phyloP scores from a whole-genome alignment of 2,797 vertebrate species.

The Sebastes miniatus region DNA sequence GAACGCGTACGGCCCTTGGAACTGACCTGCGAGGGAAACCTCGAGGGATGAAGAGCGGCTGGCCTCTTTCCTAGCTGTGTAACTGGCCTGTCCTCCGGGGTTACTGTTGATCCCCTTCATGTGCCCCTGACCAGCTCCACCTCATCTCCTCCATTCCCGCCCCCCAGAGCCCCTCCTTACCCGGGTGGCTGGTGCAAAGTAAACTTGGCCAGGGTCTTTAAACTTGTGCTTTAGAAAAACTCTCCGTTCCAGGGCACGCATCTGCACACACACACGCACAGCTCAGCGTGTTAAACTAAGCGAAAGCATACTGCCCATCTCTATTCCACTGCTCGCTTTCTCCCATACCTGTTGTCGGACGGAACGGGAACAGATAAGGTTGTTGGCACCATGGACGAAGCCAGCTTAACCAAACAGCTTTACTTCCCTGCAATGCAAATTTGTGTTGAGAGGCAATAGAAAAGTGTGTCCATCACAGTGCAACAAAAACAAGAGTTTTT shows the following conservation, averaged over 20 bases:
- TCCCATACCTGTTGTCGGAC: conserved; percentile 40
- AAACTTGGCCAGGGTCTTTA: conserved; percentile 87
- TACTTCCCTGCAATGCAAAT: conserved; percentile 54
- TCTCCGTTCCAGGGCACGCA: conserved; percentile 37
- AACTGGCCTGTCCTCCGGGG: conserved; percentile 88
- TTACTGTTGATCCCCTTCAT: conserved; percentile 93
- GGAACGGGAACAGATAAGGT: conserved; percentile 2
- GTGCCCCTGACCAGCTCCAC: conserved; percentile 81
- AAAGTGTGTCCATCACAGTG: conserved; percentile 31
- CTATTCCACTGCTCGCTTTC: conserved; percentile 17
- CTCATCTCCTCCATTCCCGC: conserved; percentile 52
- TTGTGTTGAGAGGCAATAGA: conserved; percentile 49
- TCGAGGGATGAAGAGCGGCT: conserved; percentile 82
- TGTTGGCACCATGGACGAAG: conserved; percentile 33
- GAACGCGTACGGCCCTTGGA: conserved; percentile 87
- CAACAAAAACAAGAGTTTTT: conserved; percentile 44
- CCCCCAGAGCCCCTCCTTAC: conserved; percentile 47
- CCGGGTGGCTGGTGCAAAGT: conserved; percentile 81
- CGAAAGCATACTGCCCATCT: conserved; percentile 62
- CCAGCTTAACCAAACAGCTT: conserved; percentile 64
- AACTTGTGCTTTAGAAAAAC: conserved; percentile 76
- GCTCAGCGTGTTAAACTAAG: conserved; percentile 81
- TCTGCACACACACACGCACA: conserved; percentile 32
- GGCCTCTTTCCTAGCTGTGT: conserved; percentile 88
- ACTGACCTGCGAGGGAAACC: conserved; percentile 90